These are phyloP conservation scores for Ranitomeya imitator DNA, from an alignment of 2,113 vertebrate genomes.

Conservation along the genomic window DNA sequence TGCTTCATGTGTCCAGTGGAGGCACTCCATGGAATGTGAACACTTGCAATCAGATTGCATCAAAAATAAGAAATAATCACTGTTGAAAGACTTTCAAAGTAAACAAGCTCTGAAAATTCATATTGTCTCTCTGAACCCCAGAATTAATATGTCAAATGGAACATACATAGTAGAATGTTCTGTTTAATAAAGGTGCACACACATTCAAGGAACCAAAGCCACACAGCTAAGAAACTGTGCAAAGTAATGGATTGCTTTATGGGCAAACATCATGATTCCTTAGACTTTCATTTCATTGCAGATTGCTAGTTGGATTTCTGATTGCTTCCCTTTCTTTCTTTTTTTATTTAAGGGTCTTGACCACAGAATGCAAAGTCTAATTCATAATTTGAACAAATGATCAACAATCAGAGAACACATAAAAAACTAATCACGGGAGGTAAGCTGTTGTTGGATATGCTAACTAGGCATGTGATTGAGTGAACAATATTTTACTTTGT, in stretches of 20 bases:
- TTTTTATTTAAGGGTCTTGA: background rate
- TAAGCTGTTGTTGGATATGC: background rate
- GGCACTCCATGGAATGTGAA: background rate
- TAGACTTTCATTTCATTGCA: background rate
- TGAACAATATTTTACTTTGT: background rate
- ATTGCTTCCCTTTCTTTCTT: background rate
- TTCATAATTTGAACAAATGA: constrained; percentile 19
- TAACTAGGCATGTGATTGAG: background rate
- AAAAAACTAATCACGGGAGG: background rate
- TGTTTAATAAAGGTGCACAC: background rate
- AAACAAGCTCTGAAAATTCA: background rate
- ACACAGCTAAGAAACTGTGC: background rate
- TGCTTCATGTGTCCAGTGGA: background rate
- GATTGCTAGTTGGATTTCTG: constrained; percentile 15
- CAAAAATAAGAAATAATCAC: background rate
- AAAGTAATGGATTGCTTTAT: constrained; percentile 14
- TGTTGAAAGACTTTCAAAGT: too few species aligned
- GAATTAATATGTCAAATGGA: background rate
- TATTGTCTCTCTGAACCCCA: background rate
- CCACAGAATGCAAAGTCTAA: background rate
- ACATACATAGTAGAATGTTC: background rate
- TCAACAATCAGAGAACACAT: background rate
- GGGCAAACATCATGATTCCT: background rate
- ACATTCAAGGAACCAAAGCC: background rate
- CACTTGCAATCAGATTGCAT: background rate